phyloP scores from a whole-genome alignment of 92 coral and sea anemone genomes.

The Phenganax stokvisi region DNA sequence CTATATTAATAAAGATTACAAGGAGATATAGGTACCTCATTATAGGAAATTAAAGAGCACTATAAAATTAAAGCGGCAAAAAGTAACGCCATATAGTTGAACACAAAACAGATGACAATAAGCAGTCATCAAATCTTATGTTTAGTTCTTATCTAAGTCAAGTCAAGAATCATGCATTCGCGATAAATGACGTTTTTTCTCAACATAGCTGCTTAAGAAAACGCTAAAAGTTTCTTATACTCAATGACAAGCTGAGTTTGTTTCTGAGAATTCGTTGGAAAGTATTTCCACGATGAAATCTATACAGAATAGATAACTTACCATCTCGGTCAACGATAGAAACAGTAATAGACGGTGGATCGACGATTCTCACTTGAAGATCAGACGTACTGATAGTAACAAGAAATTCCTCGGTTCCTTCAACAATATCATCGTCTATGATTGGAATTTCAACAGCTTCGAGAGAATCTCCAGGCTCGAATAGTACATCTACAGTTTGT shows the following conservation, averaged over 20 bases:
- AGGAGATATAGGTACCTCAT: neutral
- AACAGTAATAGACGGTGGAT: slow-evolving; percentile 27
- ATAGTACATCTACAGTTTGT: neutral
- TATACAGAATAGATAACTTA: neutral
- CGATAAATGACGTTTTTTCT: too few species aligned
- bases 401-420: slow-evolving; percentile 30
- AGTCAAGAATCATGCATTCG: too few species aligned
- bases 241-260: too few species aligned
- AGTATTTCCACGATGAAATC: too few species aligned
- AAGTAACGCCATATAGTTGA: too few species aligned
- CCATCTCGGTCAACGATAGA: slow-evolving; percentile 34
- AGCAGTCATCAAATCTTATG: too few species aligned
- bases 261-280: too few species aligned
- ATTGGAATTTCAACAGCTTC: slow-evolving; percentile 7
- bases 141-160: too few species aligned
- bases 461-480: slow-evolving; percentile 8
- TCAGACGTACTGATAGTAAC: slow-evolving; percentile 14
- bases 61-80: too few species aligned
- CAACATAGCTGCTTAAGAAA: too few species aligned
- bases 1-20: neutral
- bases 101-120: too few species aligned
- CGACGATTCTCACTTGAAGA: slow-evolving; percentile 25
- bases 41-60: neutral
- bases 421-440: slow-evolving; percentile 17
- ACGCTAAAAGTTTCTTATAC: too few species aligned